Conservation (phyloP, 2,113 vertebrate species). For the Lophius piscatorius region DNA sequence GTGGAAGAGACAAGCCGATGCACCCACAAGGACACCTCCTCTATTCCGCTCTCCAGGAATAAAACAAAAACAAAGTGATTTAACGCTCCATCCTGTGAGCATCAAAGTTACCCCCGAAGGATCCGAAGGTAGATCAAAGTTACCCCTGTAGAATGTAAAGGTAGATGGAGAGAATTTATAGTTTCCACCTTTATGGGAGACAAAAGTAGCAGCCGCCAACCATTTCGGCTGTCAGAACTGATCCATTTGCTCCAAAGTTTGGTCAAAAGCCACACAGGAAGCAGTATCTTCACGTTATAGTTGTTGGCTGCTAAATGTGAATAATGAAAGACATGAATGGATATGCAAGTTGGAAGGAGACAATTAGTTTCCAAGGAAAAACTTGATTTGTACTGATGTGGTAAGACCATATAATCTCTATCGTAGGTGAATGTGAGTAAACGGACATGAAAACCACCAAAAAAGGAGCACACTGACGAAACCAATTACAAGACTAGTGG, state of each 20-base stretch:
- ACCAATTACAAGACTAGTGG: too few species aligned
- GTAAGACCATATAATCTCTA: too few species aligned
- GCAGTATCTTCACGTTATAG: not conserved
- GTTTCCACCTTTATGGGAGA: conserved; percentile 7
- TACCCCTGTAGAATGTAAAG: conserved; percentile 1
- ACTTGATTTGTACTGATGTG: too few species aligned
- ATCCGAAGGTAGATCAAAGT: conserved; percentile 14
- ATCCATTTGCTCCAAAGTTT: not conserved
- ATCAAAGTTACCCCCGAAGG: conserved; percentile 6
- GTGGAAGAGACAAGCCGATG: conserved; percentile 43
- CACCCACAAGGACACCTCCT: conserved; percentile 16
- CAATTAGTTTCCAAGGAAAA: too few species aligned
- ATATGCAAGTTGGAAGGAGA: not conserved
- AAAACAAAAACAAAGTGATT: conserved; percentile 11
- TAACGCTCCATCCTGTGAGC: conserved; percentile 6
- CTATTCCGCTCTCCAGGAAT: conserved; percentile 4
- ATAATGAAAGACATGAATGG: not conserved
- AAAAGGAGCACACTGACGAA: too few species aligned
- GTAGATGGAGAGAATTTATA: conserved; percentile 6
- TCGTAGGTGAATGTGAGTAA: too few species aligned
- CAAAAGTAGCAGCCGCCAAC: conserved; percentile 2
- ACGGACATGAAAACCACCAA: too few species aligned
- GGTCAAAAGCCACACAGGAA: not conserved
- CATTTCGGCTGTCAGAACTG: not conserved
- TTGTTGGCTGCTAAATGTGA: not conserved